A percentile compares a stretch with the other conserved stretches of the same genome.
Evolutionary conservation across 2,113 vertebrate genomes (phyloP).

Genomic region (Sinocyclocheilus anophthalmus): DNA sequence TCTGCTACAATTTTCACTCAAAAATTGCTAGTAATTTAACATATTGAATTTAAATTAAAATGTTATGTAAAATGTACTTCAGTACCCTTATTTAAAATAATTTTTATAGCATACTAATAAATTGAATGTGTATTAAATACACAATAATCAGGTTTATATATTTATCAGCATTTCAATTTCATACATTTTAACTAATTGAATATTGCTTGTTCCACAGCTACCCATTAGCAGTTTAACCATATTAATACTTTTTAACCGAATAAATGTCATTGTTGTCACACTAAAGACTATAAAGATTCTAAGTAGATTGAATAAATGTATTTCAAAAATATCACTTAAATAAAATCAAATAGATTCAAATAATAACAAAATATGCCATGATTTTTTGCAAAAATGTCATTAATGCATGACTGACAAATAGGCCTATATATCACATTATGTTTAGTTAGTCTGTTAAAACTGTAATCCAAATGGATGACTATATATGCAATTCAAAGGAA

Average conservation of each 20-base stretch:
- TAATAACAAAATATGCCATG: neutral
- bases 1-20: too few relatives aligned
- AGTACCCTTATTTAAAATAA: too few relatives aligned
- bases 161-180: neutral
- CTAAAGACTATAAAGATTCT: neutral
- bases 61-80: too few relatives aligned
- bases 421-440: neutral
- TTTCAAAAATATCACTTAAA: neutral
- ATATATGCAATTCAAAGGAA: neutral
- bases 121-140: neutral
- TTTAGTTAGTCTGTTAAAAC: neutral
- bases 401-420: neutral
- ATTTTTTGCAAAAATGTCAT: neutral
- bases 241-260: neutral
- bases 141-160: neutral
- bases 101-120: too few relatives aligned
- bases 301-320: neutral
- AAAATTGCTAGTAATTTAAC: too few relatives aligned
- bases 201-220: neutral
- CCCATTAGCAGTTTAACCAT: neutral
- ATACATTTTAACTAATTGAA: neutral
- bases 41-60: too few relatives aligned
- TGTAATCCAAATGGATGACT: neutral
- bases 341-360: neutral
- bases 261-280: neutral